Evolutionary conservation across 2,888 invertebrate genomes (phyloP).

Genomic region (Parapristionchus giblindavisi): DNA sequence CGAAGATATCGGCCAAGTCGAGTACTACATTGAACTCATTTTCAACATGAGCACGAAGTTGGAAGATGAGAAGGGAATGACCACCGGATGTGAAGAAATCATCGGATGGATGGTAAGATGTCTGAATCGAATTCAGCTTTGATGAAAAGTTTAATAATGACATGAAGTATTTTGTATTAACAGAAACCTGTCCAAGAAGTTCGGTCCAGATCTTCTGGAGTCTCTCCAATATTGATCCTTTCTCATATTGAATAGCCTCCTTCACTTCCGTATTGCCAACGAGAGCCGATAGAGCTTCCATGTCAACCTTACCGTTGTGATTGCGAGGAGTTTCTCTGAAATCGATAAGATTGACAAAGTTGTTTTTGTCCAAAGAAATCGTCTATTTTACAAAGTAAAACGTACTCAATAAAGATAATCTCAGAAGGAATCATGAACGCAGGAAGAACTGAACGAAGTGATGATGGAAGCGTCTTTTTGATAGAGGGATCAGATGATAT

Average conservation of each 20-base stretch:
- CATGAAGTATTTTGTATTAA: not conserved
- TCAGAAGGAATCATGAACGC: conserved; percentile 26
- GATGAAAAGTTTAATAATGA: conserved; percentile 25
- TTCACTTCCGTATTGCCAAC: not conserved
- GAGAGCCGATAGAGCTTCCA: conserved; percentile 17
- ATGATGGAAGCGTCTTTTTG: not conserved
- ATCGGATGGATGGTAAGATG: conserved; percentile 29
- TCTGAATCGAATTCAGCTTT: not conserved
- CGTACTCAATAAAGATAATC: conserved; percentile 9
- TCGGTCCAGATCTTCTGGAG: conserved; percentile 13
- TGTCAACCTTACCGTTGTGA: conserved; percentile 2
- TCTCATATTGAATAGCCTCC: not conserved
- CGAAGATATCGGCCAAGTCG: conserved; percentile 46
- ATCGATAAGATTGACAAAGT: too few species aligned
- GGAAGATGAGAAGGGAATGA: conserved; percentile 58
- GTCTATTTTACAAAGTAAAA: not conserved
- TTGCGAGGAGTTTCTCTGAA: conserved; percentile 13
- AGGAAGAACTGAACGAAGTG: conserved; percentile 1
- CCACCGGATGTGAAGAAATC: conserved; percentile 61
- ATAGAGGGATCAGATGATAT: not conserved
- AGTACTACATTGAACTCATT: conserved; percentile 49
- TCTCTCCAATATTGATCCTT: conserved; percentile 5
- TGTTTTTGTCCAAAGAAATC: not conserved
- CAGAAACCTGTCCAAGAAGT: conserved; percentile 4
- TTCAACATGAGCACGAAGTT: conserved; percentile 48